A percentile compares a stretch with the other conserved stretches of the same genome.
Evolutionary conservation across 2,113 vertebrate species (phyloP).

Genomic region (Puntigrus tetrazona): DNA sequence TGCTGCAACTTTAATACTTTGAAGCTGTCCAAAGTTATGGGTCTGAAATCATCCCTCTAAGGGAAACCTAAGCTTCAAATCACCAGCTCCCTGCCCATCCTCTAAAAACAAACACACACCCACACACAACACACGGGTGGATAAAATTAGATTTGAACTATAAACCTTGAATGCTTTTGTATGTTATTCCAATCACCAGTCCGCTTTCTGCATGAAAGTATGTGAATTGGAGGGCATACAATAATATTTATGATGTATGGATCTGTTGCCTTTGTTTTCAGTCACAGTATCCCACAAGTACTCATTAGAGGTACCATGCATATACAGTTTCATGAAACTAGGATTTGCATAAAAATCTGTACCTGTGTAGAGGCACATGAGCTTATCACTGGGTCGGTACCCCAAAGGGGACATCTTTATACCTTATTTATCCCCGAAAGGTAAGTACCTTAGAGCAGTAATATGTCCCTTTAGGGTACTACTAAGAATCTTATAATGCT

Average conservation of each 20-base stretch:
- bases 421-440: background rate
- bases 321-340: background rate
- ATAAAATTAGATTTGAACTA: background rate
- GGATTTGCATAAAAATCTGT: background rate
- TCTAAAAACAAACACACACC: background rate
- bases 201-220: background rate
- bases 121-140: background rate
- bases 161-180: background rate
- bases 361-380: background rate
- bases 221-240: background rate
- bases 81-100: background rate
- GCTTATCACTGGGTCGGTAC: background rate
- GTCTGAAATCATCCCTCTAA: constrained; percentile 34
- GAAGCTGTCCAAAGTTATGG: constrained; percentile 33
- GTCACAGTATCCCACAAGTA: background rate
- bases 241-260: background rate
- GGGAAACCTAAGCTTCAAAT: constrained; percentile 35
- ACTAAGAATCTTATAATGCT: background rate
- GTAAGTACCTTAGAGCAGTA: background rate
- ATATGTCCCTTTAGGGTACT: background rate
- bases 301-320: background rate
- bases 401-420: background rate
- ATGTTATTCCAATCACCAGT: background rate
- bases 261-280: background rate
- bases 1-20: constrained; percentile 43